phyloP scores from a whole-genome alignment of 2,797 vertebrate genomes.

The Sebastes aleutianus region DNA sequence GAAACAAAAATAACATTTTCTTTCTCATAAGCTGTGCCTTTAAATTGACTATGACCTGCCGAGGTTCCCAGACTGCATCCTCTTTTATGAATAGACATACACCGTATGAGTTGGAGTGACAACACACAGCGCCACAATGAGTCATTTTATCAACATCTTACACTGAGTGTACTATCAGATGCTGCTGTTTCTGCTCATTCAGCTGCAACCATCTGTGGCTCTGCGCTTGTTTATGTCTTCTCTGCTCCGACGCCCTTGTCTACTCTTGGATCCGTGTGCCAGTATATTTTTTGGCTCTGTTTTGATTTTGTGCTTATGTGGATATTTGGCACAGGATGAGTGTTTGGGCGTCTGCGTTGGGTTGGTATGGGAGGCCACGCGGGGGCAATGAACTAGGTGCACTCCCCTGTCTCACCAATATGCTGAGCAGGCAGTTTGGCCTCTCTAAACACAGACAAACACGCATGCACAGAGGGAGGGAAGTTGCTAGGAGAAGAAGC shows the following conservation, averaged over 20 bases:
- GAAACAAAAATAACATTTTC: background rate
- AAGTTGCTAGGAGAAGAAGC: slow-evolving; percentile 40
- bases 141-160: slow-evolving; percentile 36
- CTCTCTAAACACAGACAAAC: slow-evolving; percentile 24
- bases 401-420: slow-evolving; percentile 42
- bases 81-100: slow-evolving; percentile 31
- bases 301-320: slow-evolving; percentile 12
- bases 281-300: background rate
- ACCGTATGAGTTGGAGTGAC: slow-evolving; percentile 22
- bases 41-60: background rate
- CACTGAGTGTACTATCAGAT: slow-evolving; percentile 21
- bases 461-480: slow-evolving; percentile 30
- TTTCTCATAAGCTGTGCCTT: background rate
- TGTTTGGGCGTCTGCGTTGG: background rate
- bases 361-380: background rate
- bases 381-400: slow-evolving; percentile 7
- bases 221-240: slow-evolving; percentile 27
- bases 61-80: background rate
- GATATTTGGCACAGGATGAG: slow-evolving; percentile 4
- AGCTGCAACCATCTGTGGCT: slow-evolving; percentile 44
- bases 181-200: slow-evolving; percentile 36
- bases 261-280: background rate
- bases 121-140: slow-evolving; percentile 17
- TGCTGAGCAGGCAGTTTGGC: slow-evolving; percentile 60
- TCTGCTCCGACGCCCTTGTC: background rate